These are phyloP conservation scores for Agriopis leucophaearia DNA, from an alignment of 2,888 invertebrate genomes.

Conservation along the genomic window DNA sequence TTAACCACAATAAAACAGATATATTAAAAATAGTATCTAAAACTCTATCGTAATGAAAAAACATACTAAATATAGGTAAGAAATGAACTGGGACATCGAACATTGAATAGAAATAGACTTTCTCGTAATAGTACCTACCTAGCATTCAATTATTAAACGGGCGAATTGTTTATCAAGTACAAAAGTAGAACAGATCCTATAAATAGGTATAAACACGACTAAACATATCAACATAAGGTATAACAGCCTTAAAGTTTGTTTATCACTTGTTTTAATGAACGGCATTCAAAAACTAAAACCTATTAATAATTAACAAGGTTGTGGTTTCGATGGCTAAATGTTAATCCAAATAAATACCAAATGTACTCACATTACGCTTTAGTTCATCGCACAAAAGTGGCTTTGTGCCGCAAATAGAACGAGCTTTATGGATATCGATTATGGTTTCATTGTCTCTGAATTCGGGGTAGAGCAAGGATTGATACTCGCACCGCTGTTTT, in stretches of 20 bases:
- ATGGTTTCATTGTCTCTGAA: constrained; percentile 12
- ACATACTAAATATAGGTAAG: no score
- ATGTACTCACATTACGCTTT: neutral
- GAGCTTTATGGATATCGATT: constrained; percentile 18
- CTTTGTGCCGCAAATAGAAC: constrained; percentile 22
- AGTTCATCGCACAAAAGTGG: constrained; percentile 7
- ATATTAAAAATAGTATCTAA: no score
- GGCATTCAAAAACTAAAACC: neutral
- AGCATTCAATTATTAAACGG: no score
- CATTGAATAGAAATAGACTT: neutral
- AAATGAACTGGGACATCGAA: no score
- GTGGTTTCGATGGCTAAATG: neutral
- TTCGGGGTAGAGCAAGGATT: constrained; percentile 21
- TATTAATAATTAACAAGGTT: neutral
- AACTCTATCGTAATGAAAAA: no score
- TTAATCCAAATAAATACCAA: neutral
- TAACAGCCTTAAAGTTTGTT: neutral
- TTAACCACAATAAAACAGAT: no score
- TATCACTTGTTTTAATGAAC: neutral
- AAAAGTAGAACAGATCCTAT: neutral
- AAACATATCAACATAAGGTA: no score
- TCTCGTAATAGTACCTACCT: neutral
- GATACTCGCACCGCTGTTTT: constrained; percentile 5
- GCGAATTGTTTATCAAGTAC: no score
- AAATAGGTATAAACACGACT: neutral